These are phyloP conservation scores for Chanos chanos DNA, from an alignment of 2,797 vertebrate species.

Conservation along the genomic window DNA sequence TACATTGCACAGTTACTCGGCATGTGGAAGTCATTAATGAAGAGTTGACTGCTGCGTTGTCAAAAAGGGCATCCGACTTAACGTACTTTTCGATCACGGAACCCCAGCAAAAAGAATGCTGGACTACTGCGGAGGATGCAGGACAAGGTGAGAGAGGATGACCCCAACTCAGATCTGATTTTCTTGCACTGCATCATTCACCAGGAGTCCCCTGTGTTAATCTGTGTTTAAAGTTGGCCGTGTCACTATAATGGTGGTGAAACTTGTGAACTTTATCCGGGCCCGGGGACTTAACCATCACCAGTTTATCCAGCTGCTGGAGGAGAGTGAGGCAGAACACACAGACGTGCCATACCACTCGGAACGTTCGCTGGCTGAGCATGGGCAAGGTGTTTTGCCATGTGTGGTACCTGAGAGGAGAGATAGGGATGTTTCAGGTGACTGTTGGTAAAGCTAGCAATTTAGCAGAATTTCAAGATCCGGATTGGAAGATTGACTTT, in stretches of 20 bases:
- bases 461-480: not conserved
- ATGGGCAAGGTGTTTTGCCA: not conserved
- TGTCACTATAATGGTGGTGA: not conserved
- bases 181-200: not conserved
- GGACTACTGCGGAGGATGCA: not conserved
- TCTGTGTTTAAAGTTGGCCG: not conserved
- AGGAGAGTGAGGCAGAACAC: constrained; percentile 32
- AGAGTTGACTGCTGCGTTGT: not conserved
- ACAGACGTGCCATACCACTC: not conserved
- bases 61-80: no score
- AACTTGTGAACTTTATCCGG: not conserved
- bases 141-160: not conserved
- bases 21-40: not conserved
- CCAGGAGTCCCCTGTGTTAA: no score
- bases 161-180: not conserved
- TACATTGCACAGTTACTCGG: not conserved
- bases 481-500: not conserved
- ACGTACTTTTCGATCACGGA: no score
- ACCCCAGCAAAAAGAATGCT: no score
- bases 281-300: not conserved
- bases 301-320: not conserved
- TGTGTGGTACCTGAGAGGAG: constrained; percentile 4
- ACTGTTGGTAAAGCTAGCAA: not conserved
- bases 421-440: not conserved
- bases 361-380: not conserved